These are phyloP conservation scores for Melopsittacus undulatus DNA, from an alignment of 2,797 vertebrate genomes.

Conservation along the genomic window DNA sequence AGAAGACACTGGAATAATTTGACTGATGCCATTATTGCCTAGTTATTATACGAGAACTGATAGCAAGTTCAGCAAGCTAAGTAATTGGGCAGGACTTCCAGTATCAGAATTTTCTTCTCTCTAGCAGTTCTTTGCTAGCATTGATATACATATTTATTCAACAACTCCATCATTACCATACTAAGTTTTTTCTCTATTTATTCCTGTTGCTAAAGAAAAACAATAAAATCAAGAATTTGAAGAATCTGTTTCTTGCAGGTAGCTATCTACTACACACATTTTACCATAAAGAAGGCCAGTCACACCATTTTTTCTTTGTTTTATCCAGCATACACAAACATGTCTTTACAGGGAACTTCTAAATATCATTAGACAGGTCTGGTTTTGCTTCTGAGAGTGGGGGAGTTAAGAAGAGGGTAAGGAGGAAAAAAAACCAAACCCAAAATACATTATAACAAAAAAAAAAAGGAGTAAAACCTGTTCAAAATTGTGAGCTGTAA, in stretches of 20 bases:
- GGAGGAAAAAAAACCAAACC: too few relatives aligned
- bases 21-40: neutral
- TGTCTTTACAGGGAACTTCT: neutral
- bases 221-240: neutral
- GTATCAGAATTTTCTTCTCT: neutral
- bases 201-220: neutral
- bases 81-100: neutral
- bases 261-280: neutral
- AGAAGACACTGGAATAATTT: neutral
- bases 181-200: neutral
- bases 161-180: neutral
- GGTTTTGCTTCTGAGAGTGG: neutral
- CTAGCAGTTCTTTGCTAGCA: neutral
- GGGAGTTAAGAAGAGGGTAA: neutral
- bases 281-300: neutral
- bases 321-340: neutral
- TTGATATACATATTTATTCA: neutral
- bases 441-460: neutral
- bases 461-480: neutral
- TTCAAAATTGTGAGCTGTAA: neutral
- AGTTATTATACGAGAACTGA: neutral
- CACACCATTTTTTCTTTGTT: neutral
- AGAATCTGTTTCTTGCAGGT: neutral
- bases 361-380: neutral
- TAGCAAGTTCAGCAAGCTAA: neutral